Evolutionary conservation across 1,140 invertebrate genomes (phyloP).

Genomic region (Dendroctonus valens): DNA sequence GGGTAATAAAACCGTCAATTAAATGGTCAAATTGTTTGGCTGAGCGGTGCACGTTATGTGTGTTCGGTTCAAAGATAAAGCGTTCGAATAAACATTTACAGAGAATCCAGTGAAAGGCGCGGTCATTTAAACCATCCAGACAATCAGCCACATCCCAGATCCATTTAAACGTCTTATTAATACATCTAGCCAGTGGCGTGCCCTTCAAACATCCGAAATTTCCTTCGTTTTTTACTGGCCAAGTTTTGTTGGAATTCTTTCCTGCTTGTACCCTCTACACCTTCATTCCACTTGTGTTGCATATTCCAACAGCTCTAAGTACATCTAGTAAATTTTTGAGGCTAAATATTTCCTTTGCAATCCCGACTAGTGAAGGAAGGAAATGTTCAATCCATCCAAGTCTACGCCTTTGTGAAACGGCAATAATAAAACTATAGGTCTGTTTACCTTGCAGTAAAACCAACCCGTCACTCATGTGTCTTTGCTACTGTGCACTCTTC

Average conservation of each 20-base stretch:
- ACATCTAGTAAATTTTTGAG: too few relatives aligned
- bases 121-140: conserved; percentile 30
- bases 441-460: conserved; percentile 30
- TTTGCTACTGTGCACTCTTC: conserved; percentile 35
- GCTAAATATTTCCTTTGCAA: too few relatives aligned
- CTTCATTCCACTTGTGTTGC: too few relatives aligned
- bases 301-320: too few relatives aligned
- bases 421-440: conserved; percentile 26
- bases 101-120: conserved; percentile 1
- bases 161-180: conserved; percentile 33
- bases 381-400: too few relatives aligned
- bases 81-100: conserved; percentile 25
- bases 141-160: conserved; percentile 32
- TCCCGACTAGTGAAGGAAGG: too few relatives aligned
- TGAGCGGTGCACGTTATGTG: conserved; percentile 6
- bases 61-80: conserved; percentile 27
- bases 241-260: not conserved
- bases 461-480: conserved; percentile 35
- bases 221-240: not conserved
- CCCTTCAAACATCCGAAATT: not conserved
- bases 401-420: conserved; percentile 3
- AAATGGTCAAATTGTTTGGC: conserved; percentile 19
- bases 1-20: conserved; percentile 25
- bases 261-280: too few relatives aligned
- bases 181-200: conserved; percentile 29